Conservation (phyloP, 2,888 invertebrate genomes). For the Coronaproctus castanopsis region DNA sequence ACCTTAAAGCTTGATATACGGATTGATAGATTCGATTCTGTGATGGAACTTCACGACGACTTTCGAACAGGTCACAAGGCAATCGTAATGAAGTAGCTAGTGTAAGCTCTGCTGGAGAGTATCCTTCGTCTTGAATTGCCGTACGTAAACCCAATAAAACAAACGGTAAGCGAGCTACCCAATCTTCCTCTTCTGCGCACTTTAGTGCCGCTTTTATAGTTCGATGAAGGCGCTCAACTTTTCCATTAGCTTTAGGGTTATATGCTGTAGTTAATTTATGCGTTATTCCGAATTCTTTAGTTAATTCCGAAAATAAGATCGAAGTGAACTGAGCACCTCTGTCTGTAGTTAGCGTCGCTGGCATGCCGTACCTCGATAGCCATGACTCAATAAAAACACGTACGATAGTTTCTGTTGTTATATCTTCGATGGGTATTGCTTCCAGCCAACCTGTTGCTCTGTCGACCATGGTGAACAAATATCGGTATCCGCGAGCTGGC, state of each 20-base stretch:
- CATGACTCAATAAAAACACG: slow-evolving; percentile 24
- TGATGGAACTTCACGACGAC: not conserved
- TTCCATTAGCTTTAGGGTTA: slow-evolving; percentile 2
- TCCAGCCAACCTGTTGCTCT: slow-evolving; percentile 27
- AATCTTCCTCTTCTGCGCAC: not conserved
- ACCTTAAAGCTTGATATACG: no score
- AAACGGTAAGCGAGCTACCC: not conserved
- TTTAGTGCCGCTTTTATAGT: not conserved
- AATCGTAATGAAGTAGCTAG: not conserved
- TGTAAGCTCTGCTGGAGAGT: not conserved
- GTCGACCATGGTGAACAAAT: slow-evolving; percentile 25
- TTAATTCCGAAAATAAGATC: not conserved
- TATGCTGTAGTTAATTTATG: not conserved
- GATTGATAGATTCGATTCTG: no score
- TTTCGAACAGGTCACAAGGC: not conserved
- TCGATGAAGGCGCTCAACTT: not conserved
- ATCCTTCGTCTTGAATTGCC: not conserved
- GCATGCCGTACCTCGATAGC: slow-evolving; percentile 27
- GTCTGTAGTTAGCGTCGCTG: slow-evolving; percentile 24
- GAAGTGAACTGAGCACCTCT: slow-evolving; percentile 23
- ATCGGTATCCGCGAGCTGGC: slow-evolving; percentile 20
- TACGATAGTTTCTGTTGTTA: slow-evolving; percentile 26
- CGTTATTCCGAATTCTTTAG: not conserved
- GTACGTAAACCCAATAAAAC: not conserved
- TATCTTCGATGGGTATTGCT: slow-evolving; percentile 24